These are phyloP conservation scores for Scomber japonicus DNA, from an alignment of 2,113 vertebrate genomes.

Conservation along the genomic window DNA sequence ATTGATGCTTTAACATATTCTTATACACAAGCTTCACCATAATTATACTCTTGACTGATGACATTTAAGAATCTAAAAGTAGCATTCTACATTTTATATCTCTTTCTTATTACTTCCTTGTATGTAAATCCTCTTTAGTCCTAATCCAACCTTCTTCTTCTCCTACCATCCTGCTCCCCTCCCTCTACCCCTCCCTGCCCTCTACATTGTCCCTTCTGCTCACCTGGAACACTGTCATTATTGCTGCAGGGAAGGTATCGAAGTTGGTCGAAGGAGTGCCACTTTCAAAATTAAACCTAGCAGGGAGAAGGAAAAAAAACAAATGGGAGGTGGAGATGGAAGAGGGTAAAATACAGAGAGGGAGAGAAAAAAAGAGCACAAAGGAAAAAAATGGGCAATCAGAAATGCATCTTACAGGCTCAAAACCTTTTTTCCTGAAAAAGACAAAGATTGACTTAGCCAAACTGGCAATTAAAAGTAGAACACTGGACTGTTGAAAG, in stretches of 20 bases:
- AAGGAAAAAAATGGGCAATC: neutral
- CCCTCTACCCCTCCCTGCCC: neutral
- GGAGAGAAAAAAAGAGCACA: neutral
- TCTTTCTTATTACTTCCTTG: neutral
- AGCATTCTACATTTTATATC: slow-evolving; percentile 26
- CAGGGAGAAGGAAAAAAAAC: slow-evolving; percentile 23
- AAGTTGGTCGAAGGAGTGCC: slow-evolving; percentile 97
- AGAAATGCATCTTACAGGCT: slow-evolving; percentile 12
- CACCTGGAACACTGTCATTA: slow-evolving; percentile 99
- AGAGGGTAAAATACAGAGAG: neutral
- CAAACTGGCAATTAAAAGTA: slow-evolving; percentile 18
- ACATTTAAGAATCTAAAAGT: slow-evolving; percentile 36
- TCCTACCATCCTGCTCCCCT: neutral
- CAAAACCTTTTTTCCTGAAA: neutral
- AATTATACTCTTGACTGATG: slow-evolving; percentile 19
- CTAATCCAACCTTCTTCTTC: slow-evolving; percentile 35
- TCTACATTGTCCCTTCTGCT: slow-evolving; percentile 27
- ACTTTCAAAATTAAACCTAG: slow-evolving; percentile 89
- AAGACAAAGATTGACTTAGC: slow-evolving; percentile 6
- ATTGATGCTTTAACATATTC: neutral
- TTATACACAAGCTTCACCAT: neutral
- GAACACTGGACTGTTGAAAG: slow-evolving; percentile 18
- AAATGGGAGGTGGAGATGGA: neutral
- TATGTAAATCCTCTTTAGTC: slow-evolving; percentile 38
- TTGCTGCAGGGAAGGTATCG: slow-evolving; percentile 98